Conservation (phyloP, 2,888 invertebrate genomes). For the Arrhopalites spinosus region DNA sequence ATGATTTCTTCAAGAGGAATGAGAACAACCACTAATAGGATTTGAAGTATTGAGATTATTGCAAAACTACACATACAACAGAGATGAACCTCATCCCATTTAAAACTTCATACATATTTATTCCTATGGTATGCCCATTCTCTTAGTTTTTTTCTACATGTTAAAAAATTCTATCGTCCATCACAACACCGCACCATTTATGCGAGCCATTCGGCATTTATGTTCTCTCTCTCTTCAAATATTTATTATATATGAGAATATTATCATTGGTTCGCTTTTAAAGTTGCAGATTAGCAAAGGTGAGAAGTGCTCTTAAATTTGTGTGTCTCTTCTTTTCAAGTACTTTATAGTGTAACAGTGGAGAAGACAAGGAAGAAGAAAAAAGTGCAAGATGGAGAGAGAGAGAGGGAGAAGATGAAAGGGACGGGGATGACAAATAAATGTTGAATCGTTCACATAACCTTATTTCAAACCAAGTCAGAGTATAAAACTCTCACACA, state of each 20-base stretch:
- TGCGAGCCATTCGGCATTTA: too few species aligned
- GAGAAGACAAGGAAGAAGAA: not conserved
- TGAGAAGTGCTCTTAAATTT: slow-evolving; percentile 21
- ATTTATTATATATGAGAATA: not conserved
- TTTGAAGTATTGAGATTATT: slow-evolving; percentile 23
- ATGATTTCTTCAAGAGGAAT: slow-evolving; percentile 20
- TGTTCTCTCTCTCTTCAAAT: not conserved
- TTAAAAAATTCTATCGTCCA: not conserved
- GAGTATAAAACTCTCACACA: slow-evolving; percentile 13
- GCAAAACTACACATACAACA: slow-evolving; percentile 11
- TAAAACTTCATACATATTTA: too few species aligned
- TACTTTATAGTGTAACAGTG: not conserved
- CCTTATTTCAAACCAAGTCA: slow-evolving; percentile 30
- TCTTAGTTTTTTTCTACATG: too few species aligned
- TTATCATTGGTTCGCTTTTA: not conserved
- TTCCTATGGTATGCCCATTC: too few species aligned
- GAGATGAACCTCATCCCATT: too few species aligned
- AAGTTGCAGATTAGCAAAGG: not conserved
- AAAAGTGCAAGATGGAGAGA: not conserved
- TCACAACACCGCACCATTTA: not conserved
- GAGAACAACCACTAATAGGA: slow-evolving; percentile 23
- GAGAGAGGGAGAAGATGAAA: not conserved
- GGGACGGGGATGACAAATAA: slow-evolving; percentile 5
- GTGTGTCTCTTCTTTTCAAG: not conserved
- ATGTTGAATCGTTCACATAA: slow-evolving; percentile 16